These are phyloP conservation scores for Oscheius sp. DNA, from an alignment of 2,888 invertebrate species.

Conservation along the genomic window DNA sequence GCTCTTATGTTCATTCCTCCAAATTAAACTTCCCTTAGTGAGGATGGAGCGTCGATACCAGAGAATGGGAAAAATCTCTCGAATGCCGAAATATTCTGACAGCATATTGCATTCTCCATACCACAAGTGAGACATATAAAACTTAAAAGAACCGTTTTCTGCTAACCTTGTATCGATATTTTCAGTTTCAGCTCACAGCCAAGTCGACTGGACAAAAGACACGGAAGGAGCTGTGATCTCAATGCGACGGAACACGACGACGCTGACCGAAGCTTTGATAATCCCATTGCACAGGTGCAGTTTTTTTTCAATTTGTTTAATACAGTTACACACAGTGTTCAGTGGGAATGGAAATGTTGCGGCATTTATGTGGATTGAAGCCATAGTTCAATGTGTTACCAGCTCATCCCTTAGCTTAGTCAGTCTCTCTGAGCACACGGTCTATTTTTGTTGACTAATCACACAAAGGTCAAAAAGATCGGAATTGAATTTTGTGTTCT, in stretches of 20 bases:
- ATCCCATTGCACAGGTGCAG: constrained; percentile 64
- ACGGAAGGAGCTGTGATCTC: constrained; percentile 64
- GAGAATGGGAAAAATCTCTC: constrained; percentile 9
- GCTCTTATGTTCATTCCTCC: too few relatives aligned
- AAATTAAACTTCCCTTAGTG: neutral
- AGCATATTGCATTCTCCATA: constrained; percentile 35
- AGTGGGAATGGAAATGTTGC: too few relatives aligned
- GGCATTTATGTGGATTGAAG: too few relatives aligned
- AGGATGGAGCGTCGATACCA: constrained; percentile 8
- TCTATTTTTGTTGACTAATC: too few relatives aligned
- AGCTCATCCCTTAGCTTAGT: too few relatives aligned
- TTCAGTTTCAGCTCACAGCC: constrained; percentile 50
- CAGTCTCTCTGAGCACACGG: too few relatives aligned
- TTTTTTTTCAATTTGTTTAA: neutral
- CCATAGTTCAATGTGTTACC: too few relatives aligned
- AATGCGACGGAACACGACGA: constrained; percentile 50
- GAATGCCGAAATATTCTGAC: constrained; percentile 32
- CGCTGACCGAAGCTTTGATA: constrained; percentile 46
- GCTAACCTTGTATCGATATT: neutral
- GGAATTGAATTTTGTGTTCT: neutral
- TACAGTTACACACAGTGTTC: too few relatives aligned
- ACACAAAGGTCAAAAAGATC: too few relatives aligned
- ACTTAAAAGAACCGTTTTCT: neutral
- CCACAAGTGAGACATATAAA: constrained; percentile 8
- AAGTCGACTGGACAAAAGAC: constrained; percentile 56